phyloP scores from a whole-genome alignment of 2,113 vertebrate species.

The Apteryx owenii region DNA sequence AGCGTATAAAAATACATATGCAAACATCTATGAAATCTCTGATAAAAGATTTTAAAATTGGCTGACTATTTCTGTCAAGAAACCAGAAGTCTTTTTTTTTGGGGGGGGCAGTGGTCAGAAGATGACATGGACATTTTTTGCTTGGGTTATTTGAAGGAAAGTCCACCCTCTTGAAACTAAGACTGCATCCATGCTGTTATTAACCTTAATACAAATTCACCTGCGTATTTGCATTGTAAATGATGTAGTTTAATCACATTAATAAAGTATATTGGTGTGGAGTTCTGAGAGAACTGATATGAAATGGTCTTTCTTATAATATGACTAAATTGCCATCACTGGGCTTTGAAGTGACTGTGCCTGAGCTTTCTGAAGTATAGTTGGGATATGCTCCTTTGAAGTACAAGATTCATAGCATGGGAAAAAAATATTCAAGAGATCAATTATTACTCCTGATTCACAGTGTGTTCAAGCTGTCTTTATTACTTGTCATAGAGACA shows the following conservation, averaged over 20 bases:
- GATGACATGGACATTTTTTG: background rate
- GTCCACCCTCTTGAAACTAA: background rate
- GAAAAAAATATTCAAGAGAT: conserved; percentile 27
- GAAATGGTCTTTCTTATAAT: background rate
- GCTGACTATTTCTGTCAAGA: background rate
- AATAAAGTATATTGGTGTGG: background rate
- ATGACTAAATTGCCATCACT: background rate
- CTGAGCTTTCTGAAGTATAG: background rate
- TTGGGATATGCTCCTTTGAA: background rate
- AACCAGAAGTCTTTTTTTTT: background rate
- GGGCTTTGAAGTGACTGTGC: background rate
- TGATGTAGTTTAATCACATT: background rate
- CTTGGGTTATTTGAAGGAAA: background rate
- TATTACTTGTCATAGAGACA: conserved; percentile 49
- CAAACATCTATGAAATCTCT: background rate
- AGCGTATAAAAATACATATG: background rate
- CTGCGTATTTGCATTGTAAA: background rate
- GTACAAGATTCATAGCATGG: background rate
- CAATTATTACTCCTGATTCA: conserved; percentile 39
- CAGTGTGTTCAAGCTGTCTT: conserved; percentile 27
- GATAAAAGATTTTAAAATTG: background rate
- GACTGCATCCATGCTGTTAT: background rate
- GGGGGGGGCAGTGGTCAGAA: background rate
- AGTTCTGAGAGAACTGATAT: background rate
- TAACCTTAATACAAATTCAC: background rate